Conservation (phyloP, 2,888 invertebrate genomes). For the Drosophila affinis region DNA sequence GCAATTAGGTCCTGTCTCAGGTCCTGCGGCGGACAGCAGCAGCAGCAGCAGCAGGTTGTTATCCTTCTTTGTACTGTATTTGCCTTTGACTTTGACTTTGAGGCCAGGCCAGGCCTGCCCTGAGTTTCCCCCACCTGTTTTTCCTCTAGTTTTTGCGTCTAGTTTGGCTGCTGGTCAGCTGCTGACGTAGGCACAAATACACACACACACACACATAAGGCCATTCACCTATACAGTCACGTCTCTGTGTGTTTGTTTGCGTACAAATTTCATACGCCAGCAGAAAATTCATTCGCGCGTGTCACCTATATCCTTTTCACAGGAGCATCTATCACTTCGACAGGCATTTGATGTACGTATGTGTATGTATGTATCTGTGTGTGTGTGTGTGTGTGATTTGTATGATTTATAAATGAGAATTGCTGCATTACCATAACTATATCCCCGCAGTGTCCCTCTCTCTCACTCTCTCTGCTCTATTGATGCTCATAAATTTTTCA, state of each 20-base stretch:
- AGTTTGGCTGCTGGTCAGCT: conserved; percentile 46
- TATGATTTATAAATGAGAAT: conserved; percentile 45
- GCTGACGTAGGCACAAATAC: conserved; percentile 64
- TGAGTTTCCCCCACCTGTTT: neutral
- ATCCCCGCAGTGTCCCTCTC: neutral
- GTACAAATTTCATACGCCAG: conserved; percentile 72
- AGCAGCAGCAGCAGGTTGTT: conserved; percentile 8
- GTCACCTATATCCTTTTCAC: conserved; percentile 19
- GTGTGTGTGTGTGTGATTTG: neutral
- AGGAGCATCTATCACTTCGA: conserved; percentile 13
- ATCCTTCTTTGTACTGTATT: conserved; percentile 23
- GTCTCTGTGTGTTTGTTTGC: conserved; percentile 44
- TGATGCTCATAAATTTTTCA: conserved; percentile 37
- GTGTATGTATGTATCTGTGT: neutral
- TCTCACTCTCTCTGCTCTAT: conserved; percentile 1
- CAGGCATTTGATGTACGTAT: conserved; percentile 1
- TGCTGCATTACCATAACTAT: conserved; percentile 24
- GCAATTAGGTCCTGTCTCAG: conserved; percentile 61
- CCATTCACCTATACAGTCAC: conserved; percentile 13
- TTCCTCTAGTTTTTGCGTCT: neutral
- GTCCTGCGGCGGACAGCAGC: conserved; percentile 29
- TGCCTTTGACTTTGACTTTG: conserved; percentile 56
- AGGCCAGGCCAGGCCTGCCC: conserved; percentile 8
- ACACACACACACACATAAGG: conserved; percentile 16
- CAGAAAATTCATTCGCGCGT: conserved; percentile 72